phyloP scores from a whole-genome alignment of 2,113 vertebrate species.

The Garra rufa region DNA sequence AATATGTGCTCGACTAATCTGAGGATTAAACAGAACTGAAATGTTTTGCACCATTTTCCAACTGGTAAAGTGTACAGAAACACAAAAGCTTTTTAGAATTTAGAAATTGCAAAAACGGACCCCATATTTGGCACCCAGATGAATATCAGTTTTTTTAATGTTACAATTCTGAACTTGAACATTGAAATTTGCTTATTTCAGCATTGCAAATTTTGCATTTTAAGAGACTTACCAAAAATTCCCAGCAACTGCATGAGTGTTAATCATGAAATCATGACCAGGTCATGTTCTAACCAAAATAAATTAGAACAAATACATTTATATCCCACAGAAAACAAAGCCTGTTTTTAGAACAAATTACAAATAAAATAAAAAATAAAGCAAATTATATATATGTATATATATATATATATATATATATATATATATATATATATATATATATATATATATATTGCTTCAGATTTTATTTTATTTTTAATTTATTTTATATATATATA shows the following conservation, averaged over 20 bases:
- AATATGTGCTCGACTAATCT: background rate
- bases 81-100: background rate
- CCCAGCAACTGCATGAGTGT: background rate
- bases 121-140: constrained; percentile 46
- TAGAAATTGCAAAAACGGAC: background rate
- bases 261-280: background rate
- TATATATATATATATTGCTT: no score
- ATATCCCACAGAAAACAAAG: background rate
- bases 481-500: no score
- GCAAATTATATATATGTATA: no score
- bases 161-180: constrained; percentile 11
- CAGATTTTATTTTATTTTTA: no score
- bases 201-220: background rate
- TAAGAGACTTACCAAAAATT: background rate
- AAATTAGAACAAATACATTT: no score
- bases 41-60: background rate
- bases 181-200: background rate
- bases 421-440: no score
- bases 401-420: no score
- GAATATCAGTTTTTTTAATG: background rate
- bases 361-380: no score
- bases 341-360: background rate
- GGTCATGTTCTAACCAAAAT: background rate
- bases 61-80: background rate
- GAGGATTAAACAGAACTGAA: background rate